Percentiles rank a stretch among this genome's conserved stretches.
Conservation (phyloP, 30 jellyfish, hydroid and myxozoan genomes). For the Clytia hemisphaerica region DNA sequence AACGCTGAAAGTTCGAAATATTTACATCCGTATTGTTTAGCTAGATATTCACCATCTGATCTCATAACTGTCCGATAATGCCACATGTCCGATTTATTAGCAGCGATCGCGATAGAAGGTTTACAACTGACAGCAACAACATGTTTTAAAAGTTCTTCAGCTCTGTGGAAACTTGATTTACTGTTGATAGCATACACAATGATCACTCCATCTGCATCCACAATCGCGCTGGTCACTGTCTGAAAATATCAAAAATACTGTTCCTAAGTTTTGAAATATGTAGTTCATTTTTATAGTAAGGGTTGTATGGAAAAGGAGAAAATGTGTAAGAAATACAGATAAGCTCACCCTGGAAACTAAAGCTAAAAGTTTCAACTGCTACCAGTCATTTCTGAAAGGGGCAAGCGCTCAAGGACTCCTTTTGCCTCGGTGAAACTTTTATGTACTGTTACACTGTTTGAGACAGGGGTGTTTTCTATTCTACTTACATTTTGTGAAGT, state of each 20-base stretch:
- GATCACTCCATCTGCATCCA: slow-evolving; percentile 19
- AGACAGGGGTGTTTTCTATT: too few species aligned
- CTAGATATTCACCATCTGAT: slow-evolving; percentile 14
- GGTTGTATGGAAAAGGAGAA: too few species aligned
- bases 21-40: slow-evolving; percentile 2
- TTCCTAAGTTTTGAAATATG: too few species aligned
- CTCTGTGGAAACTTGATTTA: slow-evolving; percentile 8
- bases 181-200: slow-evolving; percentile 4
- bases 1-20: slow-evolving; percentile 18
- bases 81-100: slow-evolving; percentile 15
- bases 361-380: too few species aligned
- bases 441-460: too few species aligned
- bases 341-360: too few species aligned
- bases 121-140: not conserved
- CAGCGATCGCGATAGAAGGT: slow-evolving; percentile 12
- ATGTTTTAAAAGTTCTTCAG: not conserved
- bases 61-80: slow-evolving; percentile 10
- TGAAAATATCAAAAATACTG: not conserved
- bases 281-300: too few species aligned
- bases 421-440: too few species aligned
- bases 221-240: not conserved
- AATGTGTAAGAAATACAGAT: too few species aligned
- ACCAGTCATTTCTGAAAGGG: too few species aligned
- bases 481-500: slow-evolving; percentile 7
- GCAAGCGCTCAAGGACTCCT: too few species aligned